These are phyloP conservation scores for Neoitamus cyanurus DNA, from an alignment of 2,888 invertebrate species.

Conservation along the genomic window DNA sequence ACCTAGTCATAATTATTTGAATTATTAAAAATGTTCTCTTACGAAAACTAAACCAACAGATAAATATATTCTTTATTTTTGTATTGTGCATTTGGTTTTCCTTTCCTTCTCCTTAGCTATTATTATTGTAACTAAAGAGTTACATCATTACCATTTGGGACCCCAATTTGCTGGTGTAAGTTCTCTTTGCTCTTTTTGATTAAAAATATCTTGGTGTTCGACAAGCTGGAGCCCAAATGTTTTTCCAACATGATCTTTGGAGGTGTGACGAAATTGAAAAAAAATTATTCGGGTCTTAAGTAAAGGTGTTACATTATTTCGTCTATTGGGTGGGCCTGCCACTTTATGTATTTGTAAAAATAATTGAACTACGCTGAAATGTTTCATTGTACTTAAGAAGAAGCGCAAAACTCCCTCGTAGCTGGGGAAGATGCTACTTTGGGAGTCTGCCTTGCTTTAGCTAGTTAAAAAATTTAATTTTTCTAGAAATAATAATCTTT, in stretches of 20 bases:
- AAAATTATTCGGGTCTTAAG: background rate
- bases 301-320: background rate
- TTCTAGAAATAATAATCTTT: background rate
- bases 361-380: background rate
- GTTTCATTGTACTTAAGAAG: background rate
- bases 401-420: slow-evolving; percentile 59
- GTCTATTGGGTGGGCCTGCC: slow-evolving; percentile 37
- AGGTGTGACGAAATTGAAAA: slow-evolving; percentile 13
- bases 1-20: slow-evolving; percentile 35
- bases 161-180: slow-evolving; percentile 1
- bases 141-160: slow-evolving; percentile 1
- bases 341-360: background rate
- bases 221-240: background rate
- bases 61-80: slow-evolving; percentile 26
- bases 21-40: slow-evolving; percentile 39
- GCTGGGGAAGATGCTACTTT: slow-evolving; percentile 67
- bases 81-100: slow-evolving; percentile 39
- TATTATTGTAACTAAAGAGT: background rate
- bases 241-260: background rate
- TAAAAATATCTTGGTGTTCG: slow-evolving; percentile 8
- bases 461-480: background rate
- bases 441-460: slow-evolving; percentile 56
- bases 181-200: background rate
- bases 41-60: slow-evolving; percentile 42
- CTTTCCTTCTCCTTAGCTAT: slow-evolving; percentile 24